Percentiles rank a stretch among this genome's conserved stretches.
Conservation (phyloP, 37 sponge, comb jelly and placozoan genomes). For the Sycon ciliatum region DNA sequence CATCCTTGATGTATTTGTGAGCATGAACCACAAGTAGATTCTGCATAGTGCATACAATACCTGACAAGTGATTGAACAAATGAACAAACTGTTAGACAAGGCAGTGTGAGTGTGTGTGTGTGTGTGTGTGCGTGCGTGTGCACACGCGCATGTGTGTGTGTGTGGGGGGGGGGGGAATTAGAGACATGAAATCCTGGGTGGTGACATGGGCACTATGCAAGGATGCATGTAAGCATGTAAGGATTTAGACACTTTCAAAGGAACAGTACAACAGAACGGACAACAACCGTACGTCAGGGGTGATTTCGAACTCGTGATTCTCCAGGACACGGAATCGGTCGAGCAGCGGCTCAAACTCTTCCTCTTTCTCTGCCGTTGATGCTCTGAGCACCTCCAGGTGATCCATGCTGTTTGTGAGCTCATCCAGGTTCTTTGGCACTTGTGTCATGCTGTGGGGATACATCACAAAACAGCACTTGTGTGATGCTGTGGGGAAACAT, state of each 20-base stretch:
- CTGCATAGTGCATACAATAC: too few relatives aligned
- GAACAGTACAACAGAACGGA: neutral
- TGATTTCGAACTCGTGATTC: slow-evolving; percentile 72
- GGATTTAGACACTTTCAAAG: neutral
- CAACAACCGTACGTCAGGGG: slow-evolving; percentile 27
- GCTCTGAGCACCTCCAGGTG: slow-evolving; percentile 73
- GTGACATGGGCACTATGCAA: too few relatives aligned
- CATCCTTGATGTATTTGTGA: too few relatives aligned
- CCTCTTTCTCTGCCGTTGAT: slow-evolving; percentile 55
- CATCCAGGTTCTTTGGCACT: slow-evolving; percentile 70
- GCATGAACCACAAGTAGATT: too few relatives aligned
- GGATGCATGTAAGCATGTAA: too few relatives aligned
- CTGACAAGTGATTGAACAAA: too few relatives aligned
- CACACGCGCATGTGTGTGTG: too few relatives aligned
- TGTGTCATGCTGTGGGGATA: slow-evolving; percentile 26
- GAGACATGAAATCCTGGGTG: too few relatives aligned
- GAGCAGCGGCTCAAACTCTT: slow-evolving; percentile 76
- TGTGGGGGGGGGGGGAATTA: too few relatives aligned
- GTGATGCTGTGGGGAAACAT: neutral
- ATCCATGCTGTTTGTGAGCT: slow-evolving; percentile 70
- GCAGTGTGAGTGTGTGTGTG: too few relatives aligned
- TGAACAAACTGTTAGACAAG: too few relatives aligned
- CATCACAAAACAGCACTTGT: slow-evolving; percentile 1
- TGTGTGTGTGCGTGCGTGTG: too few relatives aligned
- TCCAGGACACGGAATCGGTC: slow-evolving; percentile 87